These are phyloP conservation scores for Oscheius myriophilus DNA, from an alignment of 2,888 invertebrate genomes.

Conservation along the genomic window DNA sequence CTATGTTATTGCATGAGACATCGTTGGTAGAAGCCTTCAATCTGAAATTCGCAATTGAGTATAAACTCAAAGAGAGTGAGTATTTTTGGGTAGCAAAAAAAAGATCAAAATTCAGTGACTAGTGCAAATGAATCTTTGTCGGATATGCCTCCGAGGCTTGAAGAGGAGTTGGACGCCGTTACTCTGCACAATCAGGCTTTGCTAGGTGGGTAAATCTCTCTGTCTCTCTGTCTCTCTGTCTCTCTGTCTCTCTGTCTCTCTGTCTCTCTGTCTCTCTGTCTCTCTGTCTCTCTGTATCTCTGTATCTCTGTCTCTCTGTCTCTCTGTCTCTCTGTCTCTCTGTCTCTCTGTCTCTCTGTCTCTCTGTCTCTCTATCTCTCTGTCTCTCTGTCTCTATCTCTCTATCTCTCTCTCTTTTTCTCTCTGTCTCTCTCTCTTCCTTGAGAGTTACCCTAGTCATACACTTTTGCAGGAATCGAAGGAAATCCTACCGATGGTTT, in stretches of 20 bases:
- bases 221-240: too few species aligned
- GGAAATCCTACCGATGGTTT: constrained; percentile 88
- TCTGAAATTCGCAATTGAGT: constrained; percentile 96
- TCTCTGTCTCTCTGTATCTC: too few species aligned
- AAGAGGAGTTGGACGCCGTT: constrained; percentile 95
- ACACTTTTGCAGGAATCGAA: constrained; percentile 80
- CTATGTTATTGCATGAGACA: constrained; percentile 90
- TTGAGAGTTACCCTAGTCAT: background rate
- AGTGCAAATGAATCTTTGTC: constrained; percentile 72
- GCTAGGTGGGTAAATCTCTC: background rate
- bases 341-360: too few species aligned
- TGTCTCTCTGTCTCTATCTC: too few species aligned
- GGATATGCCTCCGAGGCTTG: constrained; percentile 80
- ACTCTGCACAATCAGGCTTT: constrained; percentile 88
- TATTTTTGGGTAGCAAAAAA: background rate
- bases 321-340: too few species aligned
- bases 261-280: too few species aligned
- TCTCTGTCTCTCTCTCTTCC: too few species aligned
- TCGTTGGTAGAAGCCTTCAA: constrained; percentile 97
- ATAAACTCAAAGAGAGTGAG: constrained; percentile 85
- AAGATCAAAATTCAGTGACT: constrained; percentile 48
- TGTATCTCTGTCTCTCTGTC: too few species aligned
- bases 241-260: too few species aligned
- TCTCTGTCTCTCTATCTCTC: too few species aligned
- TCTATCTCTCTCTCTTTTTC: too few species aligned